Evolutionary conservation across 2,888 invertebrate species (phyloP).

Genomic region (Apotomis turbidana): DNA sequence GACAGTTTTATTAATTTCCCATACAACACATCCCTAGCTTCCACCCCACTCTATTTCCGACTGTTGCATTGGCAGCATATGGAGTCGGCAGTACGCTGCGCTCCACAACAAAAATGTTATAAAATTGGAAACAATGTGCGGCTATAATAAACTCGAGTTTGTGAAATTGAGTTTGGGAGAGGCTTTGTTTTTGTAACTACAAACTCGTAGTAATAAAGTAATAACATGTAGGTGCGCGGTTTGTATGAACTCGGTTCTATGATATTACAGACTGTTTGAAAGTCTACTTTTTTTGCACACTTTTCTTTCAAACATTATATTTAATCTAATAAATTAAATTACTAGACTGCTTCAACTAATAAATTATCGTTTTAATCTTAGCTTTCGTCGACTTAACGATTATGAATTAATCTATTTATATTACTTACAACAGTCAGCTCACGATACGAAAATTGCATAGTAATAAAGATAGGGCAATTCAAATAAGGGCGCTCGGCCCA

Average conservation of each 20-base stretch:
- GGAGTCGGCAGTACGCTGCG: conserved; percentile 61
- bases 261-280: too few relatives aligned
- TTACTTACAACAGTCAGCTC: conserved; percentile 37
- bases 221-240: too few relatives aligned
- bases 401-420: conserved; percentile 39
- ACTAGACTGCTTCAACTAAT: too few relatives aligned
- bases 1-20: conserved; percentile 91
- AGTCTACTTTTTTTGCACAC: too few relatives aligned
- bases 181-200: conserved; percentile 2
- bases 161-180: conserved; percentile 18
- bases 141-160: conserved; percentile 25
- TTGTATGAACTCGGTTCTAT: too few relatives aligned
- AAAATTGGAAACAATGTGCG: conserved; percentile 48
- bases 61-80: conserved; percentile 74
- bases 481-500: conserved; percentile 70
- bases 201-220: too few relatives aligned
- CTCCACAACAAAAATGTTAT: conserved; percentile 52
- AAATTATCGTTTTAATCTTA: background rate
- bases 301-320: too few relatives aligned
- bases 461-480: conserved; percentile 71
- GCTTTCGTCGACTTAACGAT: conserved; percentile 17
- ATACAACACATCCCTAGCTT: conserved; percentile 76
- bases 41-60: conserved; percentile 74
- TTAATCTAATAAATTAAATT: too few relatives aligned
- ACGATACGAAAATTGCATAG: conserved; percentile 62